Conservation (phyloP, 64 coral and sea anemone species). For the Montipora efflorescens region DNA sequence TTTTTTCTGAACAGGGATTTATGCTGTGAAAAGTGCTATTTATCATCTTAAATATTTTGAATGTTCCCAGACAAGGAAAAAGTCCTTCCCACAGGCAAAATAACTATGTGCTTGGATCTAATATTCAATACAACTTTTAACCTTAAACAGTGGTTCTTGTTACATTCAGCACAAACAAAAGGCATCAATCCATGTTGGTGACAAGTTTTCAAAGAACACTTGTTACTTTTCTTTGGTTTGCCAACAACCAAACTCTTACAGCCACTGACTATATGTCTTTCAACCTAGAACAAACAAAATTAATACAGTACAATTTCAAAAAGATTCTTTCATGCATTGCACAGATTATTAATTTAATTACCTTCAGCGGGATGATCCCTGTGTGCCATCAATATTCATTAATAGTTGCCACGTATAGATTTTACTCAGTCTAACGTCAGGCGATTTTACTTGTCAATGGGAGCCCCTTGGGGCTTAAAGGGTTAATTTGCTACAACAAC, state of each 20-base stretch:
- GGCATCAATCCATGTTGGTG: slow-evolving; percentile 89
- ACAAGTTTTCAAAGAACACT: slow-evolving; percentile 89
- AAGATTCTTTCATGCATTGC: neutral
- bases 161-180: slow-evolving; percentile 82
- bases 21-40: too few relatives aligned
- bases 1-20: too few relatives aligned
- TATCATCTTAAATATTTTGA: too few relatives aligned
- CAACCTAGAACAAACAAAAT: slow-evolving; percentile 66
- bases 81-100: neutral
- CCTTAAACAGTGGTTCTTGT: slow-evolving; percentile 93
- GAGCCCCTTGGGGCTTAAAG: too few relatives aligned
- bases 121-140: neutral
- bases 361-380: too few relatives aligned
- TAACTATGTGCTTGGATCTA: too few relatives aligned
- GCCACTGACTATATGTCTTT: slow-evolving; percentile 92
- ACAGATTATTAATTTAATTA: too few relatives aligned
- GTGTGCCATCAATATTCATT: too few relatives aligned
- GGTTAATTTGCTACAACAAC: too few relatives aligned
- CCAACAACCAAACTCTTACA: slow-evolving; percentile 87
- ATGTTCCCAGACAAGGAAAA: neutral
- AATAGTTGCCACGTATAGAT: too few relatives aligned
- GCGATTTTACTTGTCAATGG: too few relatives aligned
- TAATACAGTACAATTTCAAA: neutral
- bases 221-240: slow-evolving; percentile 90
- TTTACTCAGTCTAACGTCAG: too few relatives aligned